Percentiles rank a stretch among this genome's conserved stretches.
These are phyloP conservation scores for Atta texana DNA, from an alignment of 1,140 invertebrate genomes.

Conservation along the genomic window DNA sequence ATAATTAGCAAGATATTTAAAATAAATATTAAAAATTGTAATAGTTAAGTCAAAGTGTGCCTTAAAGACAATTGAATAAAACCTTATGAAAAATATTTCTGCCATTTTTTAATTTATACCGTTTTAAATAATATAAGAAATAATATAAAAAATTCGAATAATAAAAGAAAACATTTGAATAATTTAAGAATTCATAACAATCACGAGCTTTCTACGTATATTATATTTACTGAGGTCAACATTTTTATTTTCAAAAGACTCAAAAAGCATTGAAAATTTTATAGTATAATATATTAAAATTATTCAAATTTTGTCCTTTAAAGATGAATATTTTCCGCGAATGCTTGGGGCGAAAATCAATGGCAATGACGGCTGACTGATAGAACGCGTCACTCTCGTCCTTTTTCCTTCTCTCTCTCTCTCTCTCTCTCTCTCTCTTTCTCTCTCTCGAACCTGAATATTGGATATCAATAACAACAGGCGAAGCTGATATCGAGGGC, in stretches of 20 bases:
- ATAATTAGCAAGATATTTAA: neutral
- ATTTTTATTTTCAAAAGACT: neutral
- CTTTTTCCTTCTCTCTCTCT: conserved; percentile 25
- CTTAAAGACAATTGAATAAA: neutral
- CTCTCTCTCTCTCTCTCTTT: conserved; percentile 39
- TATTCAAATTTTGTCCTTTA: conserved; percentile 34
- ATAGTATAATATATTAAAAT: conserved; percentile 30
- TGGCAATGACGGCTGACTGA: conserved; percentile 75
- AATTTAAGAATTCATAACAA: neutral
- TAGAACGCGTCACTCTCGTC: conserved; percentile 55
- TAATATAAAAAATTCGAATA: neutral
- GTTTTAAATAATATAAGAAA: neutral
- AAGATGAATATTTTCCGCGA: conserved; percentile 19
- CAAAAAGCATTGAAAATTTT: neutral
- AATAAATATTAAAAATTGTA: conserved; percentile 7
- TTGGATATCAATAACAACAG: conserved; percentile 77
- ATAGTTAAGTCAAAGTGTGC: neutral
- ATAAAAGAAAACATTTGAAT: neutral
- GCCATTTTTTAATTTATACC: neutral
- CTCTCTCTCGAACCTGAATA: conserved; percentile 61
- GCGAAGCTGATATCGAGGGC: conserved; percentile 42
- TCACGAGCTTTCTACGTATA: neutral
- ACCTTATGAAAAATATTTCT: neutral
- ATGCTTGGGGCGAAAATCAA: conserved; percentile 54
- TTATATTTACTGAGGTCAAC: neutral